A percentile compares a stretch with the other conserved stretches of the same genome.
These are phyloP conservation scores for Seira sanloemensis DNA, from an alignment of 2,888 invertebrate species.

Conservation along the genomic window DNA sequence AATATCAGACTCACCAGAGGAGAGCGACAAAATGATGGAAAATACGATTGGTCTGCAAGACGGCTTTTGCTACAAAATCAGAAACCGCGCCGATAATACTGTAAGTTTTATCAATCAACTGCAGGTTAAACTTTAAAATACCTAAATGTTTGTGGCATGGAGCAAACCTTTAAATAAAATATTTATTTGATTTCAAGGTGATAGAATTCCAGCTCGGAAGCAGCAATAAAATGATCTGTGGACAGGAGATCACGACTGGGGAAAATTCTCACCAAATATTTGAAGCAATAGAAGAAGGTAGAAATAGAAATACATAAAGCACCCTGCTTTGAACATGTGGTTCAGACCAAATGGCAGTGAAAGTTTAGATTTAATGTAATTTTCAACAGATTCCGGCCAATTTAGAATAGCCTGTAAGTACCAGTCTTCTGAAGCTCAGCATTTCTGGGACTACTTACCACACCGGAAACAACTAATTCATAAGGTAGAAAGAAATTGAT, in stretches of 20 bases:
- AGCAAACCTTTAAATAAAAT: no score
- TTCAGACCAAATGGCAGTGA: no score
- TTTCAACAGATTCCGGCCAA: conserved; percentile 39
- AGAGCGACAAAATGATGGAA: conserved; percentile 42
- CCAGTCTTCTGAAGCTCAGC: conserved; percentile 44
- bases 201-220: conserved; percentile 47
- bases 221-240: conserved; percentile 46
- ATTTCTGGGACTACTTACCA: conserved; percentile 48
- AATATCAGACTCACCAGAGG: neutral
- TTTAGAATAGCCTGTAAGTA: conserved; percentile 46
- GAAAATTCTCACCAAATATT: conserved; percentile 48
- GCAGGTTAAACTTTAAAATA: neutral
- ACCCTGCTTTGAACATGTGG: neutral
- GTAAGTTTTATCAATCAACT: conserved; percentile 24
- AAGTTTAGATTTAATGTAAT: neutral
- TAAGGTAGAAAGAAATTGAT: no score
- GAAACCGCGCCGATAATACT: conserved; percentile 36
- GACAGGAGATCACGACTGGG: conserved; percentile 18
- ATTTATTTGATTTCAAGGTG: conserved; percentile 25
- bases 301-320: no score
- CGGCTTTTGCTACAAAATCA: conserved; percentile 30
- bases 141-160: neutral
- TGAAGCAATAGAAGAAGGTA: conserved; percentile 48
- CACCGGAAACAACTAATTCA: conserved; percentile 50
- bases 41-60: conserved; percentile 46